Evolutionary conservation across 2,113 vertebrate species (phyloP).

Genomic region (Emydocephalus ijimae): DNA sequence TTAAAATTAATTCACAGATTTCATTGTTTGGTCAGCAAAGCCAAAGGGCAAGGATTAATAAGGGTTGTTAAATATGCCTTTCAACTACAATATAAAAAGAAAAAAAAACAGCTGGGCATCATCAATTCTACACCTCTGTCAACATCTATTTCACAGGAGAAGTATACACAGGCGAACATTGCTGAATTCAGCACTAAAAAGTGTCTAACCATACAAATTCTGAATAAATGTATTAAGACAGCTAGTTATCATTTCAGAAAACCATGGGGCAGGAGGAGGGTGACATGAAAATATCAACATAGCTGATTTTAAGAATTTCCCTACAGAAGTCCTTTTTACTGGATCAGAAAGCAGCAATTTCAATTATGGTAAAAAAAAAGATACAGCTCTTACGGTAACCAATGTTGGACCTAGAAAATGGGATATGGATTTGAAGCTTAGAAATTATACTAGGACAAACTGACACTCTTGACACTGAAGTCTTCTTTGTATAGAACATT

Average conservation of each 20-base stretch:
- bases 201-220: not conserved
- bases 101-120: not conserved
- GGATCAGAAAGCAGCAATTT: constrained; percentile 30
- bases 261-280: not conserved
- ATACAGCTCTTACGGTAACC: not conserved
- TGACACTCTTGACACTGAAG: not conserved
- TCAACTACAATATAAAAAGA: not conserved
- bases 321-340: constrained; percentile 8
- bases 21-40: constrained; percentile 14
- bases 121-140: not conserved
- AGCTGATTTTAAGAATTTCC: constrained; percentile 15
- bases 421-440: constrained; percentile 15
- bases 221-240: not conserved
- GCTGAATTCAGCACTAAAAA: not conserved
- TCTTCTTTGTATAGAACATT: constrained; percentile 1
- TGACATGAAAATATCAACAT: constrained; percentile 10
- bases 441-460: constrained; percentile 6
- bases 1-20: not conserved
- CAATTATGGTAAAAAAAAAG: not conserved
- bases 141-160: constrained; percentile 11
- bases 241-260: not conserved
- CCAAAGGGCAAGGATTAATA: constrained; percentile 16
- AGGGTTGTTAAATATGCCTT: not conserved
- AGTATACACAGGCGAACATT: not conserved
- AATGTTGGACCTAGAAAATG: not conserved